Evolutionary conservation across 2,888 invertebrate species (phyloP), one percentile per base, ranked within the genome.

Genomic region (Folsomia manolachei): DNA sequence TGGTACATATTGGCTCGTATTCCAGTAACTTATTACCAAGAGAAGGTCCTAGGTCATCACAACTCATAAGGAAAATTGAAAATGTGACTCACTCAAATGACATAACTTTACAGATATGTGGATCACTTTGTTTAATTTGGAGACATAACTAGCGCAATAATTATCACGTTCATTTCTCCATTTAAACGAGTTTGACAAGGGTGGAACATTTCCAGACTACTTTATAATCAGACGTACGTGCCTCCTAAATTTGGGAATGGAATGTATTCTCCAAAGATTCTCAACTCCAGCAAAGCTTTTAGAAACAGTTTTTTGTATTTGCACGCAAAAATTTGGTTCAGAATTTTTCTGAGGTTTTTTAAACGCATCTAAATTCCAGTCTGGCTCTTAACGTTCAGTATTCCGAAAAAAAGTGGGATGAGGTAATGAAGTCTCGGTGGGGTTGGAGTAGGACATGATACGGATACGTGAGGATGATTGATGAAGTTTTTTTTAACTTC

Each of bases 381-480:
- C 39, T 39, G 14, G 39, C 39, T 39, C 14, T 39, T 39, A 9
- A 39, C 4, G 7, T 14, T 39, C 39, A 39, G 39, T 14, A 39
- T 4, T 14, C 39, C 14, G 39, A n/a, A n/a, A n/a, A n/a, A n/a
- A n/a, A n/a, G 21, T 56, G 56, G 9, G 21, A 56, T 21, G 56
- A 21, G 19, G 56, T 56, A 56, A 56, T 56, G 56, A 56, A 56
- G 56, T 56, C 56, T 56, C 56, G 18, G 56, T 51, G 51, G 51
- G 18, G 9, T 11, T 11, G 18, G 18, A 56, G 56, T 7, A 56
- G 56, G 56, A 56, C 18, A 19, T 7, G 56, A 56, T 7, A 21
- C 18, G 21, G 56, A 21, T 19, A 56, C 56, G 21, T 56, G 56
- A 56, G 56, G 56, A 56, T 56, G 56, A 56, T 56, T 56, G 56